Evolutionary conservation across 2,888 invertebrate genomes (phyloP).

Genomic region (Alloplasta piceator): DNA sequence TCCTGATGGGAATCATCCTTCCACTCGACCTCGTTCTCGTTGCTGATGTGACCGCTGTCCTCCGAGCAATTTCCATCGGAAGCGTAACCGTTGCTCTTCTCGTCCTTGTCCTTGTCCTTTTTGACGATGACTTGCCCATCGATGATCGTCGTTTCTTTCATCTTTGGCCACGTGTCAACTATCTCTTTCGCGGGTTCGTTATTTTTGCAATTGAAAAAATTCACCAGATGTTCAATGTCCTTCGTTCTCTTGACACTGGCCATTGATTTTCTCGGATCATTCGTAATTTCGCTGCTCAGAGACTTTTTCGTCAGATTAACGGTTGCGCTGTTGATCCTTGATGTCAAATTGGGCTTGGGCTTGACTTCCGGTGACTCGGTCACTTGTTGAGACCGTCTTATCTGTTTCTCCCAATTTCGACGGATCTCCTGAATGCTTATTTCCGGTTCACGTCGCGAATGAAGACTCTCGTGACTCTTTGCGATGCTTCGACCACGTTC

Average conservation of each 20-base stretch:
- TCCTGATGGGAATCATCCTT: constrained; percentile 69
- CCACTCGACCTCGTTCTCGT: constrained; percentile 86
- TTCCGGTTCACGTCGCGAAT: constrained; percentile 69
- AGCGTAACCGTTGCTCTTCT: constrained; percentile 80
- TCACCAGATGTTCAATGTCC: constrained; percentile 81
- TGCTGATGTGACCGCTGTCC: constrained; percentile 92
- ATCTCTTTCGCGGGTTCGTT: constrained; percentile 69
- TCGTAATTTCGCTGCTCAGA: constrained; percentile 25
- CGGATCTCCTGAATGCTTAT: constrained; percentile 78
- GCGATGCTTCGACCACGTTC: constrained; percentile 69
- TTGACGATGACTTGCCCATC: constrained; percentile 41
- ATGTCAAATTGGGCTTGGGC: constrained; percentile 19
- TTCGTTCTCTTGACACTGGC: constrained; percentile 73
- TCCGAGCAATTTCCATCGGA: constrained; percentile 89
- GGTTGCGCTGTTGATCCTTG: constrained; percentile 64
- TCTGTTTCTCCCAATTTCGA: constrained; percentile 80
- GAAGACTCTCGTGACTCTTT: constrained; percentile 74
- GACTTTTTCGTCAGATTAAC: constrained; percentile 56
- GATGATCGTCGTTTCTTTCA: constrained; percentile 67
- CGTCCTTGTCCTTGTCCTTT: constrained; percentile 68
- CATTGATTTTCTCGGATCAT: constrained; percentile 53
- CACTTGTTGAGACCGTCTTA: constrained; percentile 52
- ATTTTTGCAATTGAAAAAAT: constrained; percentile 82
- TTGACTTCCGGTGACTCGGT: constrained; percentile 58
- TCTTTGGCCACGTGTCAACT: constrained; percentile 73